These are phyloP conservation scores for Prunella strophiata DNA, from an alignment of 2,797 vertebrate genomes.

Conservation along the genomic window DNA sequence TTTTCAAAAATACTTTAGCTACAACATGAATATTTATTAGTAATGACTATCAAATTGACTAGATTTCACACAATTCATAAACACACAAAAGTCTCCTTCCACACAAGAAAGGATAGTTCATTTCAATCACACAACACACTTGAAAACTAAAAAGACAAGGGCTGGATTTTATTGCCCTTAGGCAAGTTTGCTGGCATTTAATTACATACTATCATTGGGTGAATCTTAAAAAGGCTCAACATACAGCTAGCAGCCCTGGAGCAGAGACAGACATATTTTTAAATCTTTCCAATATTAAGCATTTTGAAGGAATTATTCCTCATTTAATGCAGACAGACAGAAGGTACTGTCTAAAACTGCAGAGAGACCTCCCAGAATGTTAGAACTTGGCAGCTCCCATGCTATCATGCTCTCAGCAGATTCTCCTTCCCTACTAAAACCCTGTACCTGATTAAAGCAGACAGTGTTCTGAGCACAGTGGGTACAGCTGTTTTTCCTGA, in stretches of 20 bases:
- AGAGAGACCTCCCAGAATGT: neutral
- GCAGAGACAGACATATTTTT: neutral
- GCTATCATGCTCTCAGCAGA: neutral
- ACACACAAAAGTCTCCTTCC: neutral
- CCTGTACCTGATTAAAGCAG: neutral
- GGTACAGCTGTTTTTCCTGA: neutral
- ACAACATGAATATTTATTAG: neutral
- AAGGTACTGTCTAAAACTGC: neutral
- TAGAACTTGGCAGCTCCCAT: neutral
- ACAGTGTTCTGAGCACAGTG: neutral
- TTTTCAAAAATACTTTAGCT: neutral
- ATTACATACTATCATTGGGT: constrained; percentile 3
- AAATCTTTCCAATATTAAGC: neutral
- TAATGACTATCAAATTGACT: neutral
- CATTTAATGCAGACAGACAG: neutral
- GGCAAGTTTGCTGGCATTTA: constrained; percentile 44
- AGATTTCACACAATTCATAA: neutral
- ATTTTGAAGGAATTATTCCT: neutral
- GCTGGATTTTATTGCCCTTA: neutral
- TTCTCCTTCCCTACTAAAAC: neutral
- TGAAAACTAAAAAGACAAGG: neutral
- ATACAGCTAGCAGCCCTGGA: neutral
- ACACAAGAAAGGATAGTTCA: neutral
- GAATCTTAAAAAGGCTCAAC: constrained; percentile 23
- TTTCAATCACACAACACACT: neutral